phyloP scores from a whole-genome alignment of 2,797 vertebrate species.

The Artibeus jamaicensis region DNA sequence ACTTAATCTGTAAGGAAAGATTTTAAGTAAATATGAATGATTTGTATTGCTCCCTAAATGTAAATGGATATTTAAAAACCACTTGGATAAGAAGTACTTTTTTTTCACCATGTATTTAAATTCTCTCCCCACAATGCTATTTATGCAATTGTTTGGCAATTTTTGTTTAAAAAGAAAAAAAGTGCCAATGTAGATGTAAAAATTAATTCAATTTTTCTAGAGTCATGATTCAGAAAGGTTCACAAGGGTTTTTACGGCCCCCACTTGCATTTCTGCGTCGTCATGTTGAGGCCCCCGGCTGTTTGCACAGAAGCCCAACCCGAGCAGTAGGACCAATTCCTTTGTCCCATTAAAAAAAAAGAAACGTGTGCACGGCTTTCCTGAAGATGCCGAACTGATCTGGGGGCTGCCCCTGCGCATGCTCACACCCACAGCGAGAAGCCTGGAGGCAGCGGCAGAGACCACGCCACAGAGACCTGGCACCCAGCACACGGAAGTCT shows the following conservation, averaged over 20 bases:
- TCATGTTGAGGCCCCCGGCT: background rate
- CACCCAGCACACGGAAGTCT: background rate
- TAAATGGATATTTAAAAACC: constrained; percentile 37
- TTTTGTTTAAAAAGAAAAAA: constrained; percentile 53
- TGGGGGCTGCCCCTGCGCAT: background rate
- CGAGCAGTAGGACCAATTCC: background rate
- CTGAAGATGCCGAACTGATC: background rate
- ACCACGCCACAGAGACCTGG: background rate
- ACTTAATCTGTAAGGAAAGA: background rate
- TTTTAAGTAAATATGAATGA: constrained; percentile 17
- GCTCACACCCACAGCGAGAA: background rate
- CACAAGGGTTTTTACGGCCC: background rate
- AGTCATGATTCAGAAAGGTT: background rate
- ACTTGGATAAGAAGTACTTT: constrained; percentile 11
- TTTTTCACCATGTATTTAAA: background rate
- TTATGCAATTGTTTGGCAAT: background rate
- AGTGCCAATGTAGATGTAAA: background rate
- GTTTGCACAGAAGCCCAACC: background rate
- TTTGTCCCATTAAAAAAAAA: background rate
- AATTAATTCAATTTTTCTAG: background rate
- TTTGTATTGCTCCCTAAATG: constrained; percentile 13
- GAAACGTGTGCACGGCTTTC: background rate
- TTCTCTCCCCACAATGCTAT: background rate
- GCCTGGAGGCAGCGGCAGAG: background rate
- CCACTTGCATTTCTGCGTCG: background rate